phyloP scores from a whole-genome alignment of 2,888 invertebrate genomes.

The Drosophila antonietae region DNA sequence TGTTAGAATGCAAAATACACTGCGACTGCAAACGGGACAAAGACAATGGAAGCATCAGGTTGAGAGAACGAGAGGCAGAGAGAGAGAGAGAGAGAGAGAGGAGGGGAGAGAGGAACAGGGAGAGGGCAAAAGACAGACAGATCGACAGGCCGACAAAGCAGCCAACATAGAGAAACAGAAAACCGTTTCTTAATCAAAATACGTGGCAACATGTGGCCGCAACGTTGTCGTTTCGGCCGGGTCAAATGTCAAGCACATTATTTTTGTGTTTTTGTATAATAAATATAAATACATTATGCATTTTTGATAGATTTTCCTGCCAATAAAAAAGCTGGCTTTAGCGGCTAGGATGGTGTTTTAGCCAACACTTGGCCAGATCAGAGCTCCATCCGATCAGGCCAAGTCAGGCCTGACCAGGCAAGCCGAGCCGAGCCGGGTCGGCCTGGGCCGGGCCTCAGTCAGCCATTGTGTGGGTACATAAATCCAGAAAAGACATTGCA shows the following conservation, averaged over 20 bases:
- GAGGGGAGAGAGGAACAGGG: slow-evolving; percentile 31
- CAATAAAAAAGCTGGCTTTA: slow-evolving; percentile 69
- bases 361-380: slow-evolving; percentile 62
- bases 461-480: slow-evolving; percentile 76
- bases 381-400: slow-evolving; percentile 17
- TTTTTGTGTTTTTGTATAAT: slow-evolving; percentile 79
- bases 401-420: background rate
- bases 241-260: slow-evolving; percentile 82
- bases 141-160: slow-evolving; percentile 53
- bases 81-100: slow-evolving; percentile 23
- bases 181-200: slow-evolving; percentile 60
- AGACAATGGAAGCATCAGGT: slow-evolving; percentile 56
- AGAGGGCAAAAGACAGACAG: slow-evolving; percentile 22
- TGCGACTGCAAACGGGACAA: slow-evolving; percentile 29
- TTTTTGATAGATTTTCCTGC: slow-evolving; percentile 78
- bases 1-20: slow-evolving; percentile 71
- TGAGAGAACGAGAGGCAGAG: slow-evolving; percentile 16
- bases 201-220: slow-evolving; percentile 64
- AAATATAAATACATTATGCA: slow-evolving; percentile 79
- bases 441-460: background rate
- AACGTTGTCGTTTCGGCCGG: slow-evolving; percentile 70
- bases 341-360: slow-evolving; percentile 72
- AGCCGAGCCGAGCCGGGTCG: background rate
- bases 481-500: slow-evolving; percentile 50
- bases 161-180: slow-evolving; percentile 6